These are phyloP conservation scores for Nephrotoma guestfalica DNA, from an alignment of 2,888 invertebrate genomes.

Conservation along the genomic window DNA sequence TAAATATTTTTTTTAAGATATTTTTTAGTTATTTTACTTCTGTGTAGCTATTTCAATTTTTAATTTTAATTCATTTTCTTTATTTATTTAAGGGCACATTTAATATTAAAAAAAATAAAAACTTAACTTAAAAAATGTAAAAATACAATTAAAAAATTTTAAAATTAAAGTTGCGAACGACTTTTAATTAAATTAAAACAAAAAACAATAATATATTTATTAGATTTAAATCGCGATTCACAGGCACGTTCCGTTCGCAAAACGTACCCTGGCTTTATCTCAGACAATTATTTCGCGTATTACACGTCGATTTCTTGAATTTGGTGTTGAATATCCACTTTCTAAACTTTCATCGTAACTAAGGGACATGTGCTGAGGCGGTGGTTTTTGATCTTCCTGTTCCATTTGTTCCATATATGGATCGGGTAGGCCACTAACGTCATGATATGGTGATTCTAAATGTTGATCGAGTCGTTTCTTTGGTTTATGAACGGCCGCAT, in stretches of 20 bases:
- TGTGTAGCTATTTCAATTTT: not conserved
- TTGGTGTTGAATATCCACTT: constrained; percentile 88
- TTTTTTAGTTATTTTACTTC: not conserved
- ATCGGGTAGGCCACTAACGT: constrained; percentile 83
- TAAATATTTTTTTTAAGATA: not conserved
- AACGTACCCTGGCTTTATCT: constrained; percentile 19
- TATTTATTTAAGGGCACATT: constrained; percentile 4
- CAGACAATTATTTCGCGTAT: constrained; percentile 86
- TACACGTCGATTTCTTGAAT: constrained; percentile 80
- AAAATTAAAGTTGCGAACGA: constrained; percentile 1
- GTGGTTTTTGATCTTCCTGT: constrained; percentile 47
- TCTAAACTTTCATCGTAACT: constrained; percentile 88
- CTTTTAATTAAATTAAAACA: constrained; percentile 1
- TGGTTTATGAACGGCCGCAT: constrained; percentile 79
- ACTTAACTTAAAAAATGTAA: not conserved
- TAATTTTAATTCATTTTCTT: constrained; percentile 1
- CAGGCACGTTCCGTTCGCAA: constrained; percentile 17
- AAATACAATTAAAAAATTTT: not conserved
- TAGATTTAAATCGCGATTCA: not conserved
- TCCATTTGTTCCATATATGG: constrained; percentile 73
- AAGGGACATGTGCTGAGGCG: constrained; percentile 72
- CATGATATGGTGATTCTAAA: constrained; percentile 84
- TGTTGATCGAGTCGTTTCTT: constrained; percentile 62
- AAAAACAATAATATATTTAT: not conserved
- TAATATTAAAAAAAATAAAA: not conserved